phyloP scores from a whole-genome alignment of 2,797 vertebrate species.

The Arnoldichthys spilopterus region DNA sequence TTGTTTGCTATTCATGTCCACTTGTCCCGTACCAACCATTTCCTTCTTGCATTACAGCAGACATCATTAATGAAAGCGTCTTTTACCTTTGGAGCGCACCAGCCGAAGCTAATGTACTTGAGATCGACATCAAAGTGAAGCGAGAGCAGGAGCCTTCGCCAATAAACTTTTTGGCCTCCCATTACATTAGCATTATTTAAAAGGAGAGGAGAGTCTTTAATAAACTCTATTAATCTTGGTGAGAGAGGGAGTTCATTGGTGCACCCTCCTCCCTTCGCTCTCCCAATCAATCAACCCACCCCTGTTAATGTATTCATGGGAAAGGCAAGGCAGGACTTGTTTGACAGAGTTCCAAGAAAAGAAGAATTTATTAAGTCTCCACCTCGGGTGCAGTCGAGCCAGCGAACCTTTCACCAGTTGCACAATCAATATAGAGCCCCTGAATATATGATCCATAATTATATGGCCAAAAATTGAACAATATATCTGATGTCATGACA shows the following conservation, averaged over 20 bases:
- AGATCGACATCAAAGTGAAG: conserved; percentile 65
- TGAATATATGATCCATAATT: conserved; percentile 62
- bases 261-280: conserved; percentile 70
- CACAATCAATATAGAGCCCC: conserved; percentile 57
- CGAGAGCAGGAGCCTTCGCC: conserved; percentile 66
- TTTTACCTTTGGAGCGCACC: conserved; percentile 32
- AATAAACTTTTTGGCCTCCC: conserved; percentile 72
- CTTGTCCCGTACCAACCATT: conserved; percentile 60
- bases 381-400: conserved; percentile 70
- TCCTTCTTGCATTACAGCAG: conserved; percentile 45
- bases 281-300: conserved; percentile 80
- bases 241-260: conserved; percentile 76
- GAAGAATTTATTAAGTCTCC: conserved; percentile 82
- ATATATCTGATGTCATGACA: conserved; percentile 58
- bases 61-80: conserved; percentile 26
- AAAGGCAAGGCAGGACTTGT: conserved; percentile 80
- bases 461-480: conserved; percentile 60
- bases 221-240: conserved; percentile 87
- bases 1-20: conserved; percentile 25
- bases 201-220: conserved; percentile 81
- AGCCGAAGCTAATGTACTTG: conserved; percentile 56
- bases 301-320: conserved; percentile 81
- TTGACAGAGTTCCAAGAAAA: conserved; percentile 82
- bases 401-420: conserved; percentile 63
- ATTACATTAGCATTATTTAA: conserved; percentile 83